A percentile compares a stretch with the other conserved stretches of the same genome.
phyloP scores from a whole-genome alignment of 2,888 invertebrate species.

The Ctenicera cuprea region DNA sequence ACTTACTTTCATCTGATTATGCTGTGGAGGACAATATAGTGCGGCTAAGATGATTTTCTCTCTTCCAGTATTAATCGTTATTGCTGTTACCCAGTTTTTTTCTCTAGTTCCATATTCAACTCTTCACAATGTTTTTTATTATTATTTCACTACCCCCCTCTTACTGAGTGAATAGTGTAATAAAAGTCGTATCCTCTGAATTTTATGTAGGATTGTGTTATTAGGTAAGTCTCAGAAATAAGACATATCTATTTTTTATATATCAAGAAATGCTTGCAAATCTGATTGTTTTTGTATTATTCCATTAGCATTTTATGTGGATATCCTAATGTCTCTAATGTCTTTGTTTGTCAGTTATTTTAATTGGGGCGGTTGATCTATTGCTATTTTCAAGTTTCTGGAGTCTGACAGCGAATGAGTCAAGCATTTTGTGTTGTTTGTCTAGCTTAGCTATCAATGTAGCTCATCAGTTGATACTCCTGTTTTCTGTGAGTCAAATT shows the following conservation, averaged over 20 bases:
- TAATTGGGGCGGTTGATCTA: conserved; percentile 4
- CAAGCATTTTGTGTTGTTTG: background rate
- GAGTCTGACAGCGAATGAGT: conserved; percentile 23
- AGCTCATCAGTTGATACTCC: background rate
- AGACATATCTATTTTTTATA: conserved; percentile 46
- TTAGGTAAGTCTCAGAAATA: conserved; percentile 51
- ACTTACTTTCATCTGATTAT: conserved; percentile 51
- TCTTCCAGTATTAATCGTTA: conserved; percentile 31
- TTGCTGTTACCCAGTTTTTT: conserved; percentile 34
- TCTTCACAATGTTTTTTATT: conserved; percentile 47
- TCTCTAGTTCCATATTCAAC: conserved; percentile 36
- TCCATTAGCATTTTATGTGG: conserved; percentile 41
- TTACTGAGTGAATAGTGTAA: conserved; percentile 45
- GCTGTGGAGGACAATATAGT: conserved; percentile 57
- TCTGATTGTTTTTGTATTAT: conserved; percentile 31
- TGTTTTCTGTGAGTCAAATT: background rate
- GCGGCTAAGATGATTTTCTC: conserved; percentile 27
- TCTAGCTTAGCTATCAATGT: conserved; percentile 28
- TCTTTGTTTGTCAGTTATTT: conserved; percentile 8
- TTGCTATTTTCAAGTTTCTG: conserved; percentile 24
- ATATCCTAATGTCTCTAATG: conserved; percentile 32
- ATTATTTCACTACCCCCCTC: conserved; percentile 47
- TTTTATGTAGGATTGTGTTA: conserved; percentile 37
- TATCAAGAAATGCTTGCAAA: conserved; percentile 24
- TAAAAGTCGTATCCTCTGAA: conserved; percentile 43